Conservation (phyloP, 2,113 vertebrate species). For the Tachycineta bicolor region DNA sequence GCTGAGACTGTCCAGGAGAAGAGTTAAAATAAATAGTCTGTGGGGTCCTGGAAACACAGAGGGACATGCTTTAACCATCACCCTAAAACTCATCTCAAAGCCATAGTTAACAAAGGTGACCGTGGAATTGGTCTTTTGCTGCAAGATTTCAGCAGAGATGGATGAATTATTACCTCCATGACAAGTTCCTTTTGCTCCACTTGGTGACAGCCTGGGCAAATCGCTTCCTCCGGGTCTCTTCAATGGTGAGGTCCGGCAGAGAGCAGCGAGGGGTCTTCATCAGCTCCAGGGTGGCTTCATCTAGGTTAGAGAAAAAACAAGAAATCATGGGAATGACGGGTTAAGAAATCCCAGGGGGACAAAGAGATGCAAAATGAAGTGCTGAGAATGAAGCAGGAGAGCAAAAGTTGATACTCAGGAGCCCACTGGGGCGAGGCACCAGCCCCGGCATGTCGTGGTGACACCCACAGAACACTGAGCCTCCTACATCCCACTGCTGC, state of each 20-base stretch:
- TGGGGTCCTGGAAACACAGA: neutral
- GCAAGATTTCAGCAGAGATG: neutral
- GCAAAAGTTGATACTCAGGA: neutral
- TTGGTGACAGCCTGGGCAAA: constrained; percentile 74
- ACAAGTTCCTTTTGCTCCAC: constrained; percentile 93
- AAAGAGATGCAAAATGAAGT: neutral
- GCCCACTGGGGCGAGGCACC: accelerated
- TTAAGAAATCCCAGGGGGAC: neutral
- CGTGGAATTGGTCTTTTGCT: accelerated
- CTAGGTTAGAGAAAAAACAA: constrained; percentile 55
- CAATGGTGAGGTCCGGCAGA: constrained; percentile 81
- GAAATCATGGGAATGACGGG: neutral
- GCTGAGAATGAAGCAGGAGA: neutral
- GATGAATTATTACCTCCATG: constrained; percentile 86
- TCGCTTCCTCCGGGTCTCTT: constrained; percentile 74
- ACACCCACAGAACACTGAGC: neutral
- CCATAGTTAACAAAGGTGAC: neutral
- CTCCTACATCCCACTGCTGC: neutral
- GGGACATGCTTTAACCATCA: neutral
- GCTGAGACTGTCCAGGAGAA: neutral
- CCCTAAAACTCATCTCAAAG: neutral
- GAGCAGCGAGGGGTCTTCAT: constrained; percentile 97
- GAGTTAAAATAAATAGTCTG: neutral
- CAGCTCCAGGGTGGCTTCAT: constrained; percentile 87
- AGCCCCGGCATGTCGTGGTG: accelerated